Base-by-base conservation (phyloP, 2,797 vertebrate genomes). In the Hydrolagus colliei region DNA sequence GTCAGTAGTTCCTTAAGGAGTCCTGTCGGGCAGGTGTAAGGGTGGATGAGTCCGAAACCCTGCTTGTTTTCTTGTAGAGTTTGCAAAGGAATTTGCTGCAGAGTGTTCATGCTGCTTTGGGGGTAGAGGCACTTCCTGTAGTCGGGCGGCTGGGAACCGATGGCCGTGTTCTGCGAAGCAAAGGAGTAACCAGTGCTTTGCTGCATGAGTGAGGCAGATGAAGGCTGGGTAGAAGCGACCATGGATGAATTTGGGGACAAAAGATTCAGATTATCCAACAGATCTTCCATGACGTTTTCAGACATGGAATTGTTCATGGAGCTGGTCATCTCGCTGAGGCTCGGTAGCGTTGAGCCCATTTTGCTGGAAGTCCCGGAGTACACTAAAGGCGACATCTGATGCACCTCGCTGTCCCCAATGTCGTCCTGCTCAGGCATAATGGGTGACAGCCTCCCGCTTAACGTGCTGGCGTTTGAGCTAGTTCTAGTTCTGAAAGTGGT, bases 1-100 rank as follows among this genome's bases (percentile, higher is more conserved):
- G 97, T 99, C 85, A 99, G 96, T 87, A 99, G 93, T 91, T 99
- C 98, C 90, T 99, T 99, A 90, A 99, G 91, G 68, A 99, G 96
- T 74, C 97, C 98, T 0, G 96, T 95, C 0, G 96, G 92, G 89
- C 97, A 98, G 92, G 88, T 94, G 87, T 96, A 99, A 90, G 95
- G 96, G 86, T 89, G 92, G 91, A 98, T 90, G 0, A 92, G 73
- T 86, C 95, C 94, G 0, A 97, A 99, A 89, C 91, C 89, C 9
- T 96, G 87, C 90, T 99, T 99, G 88, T 86, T 93, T 89, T 99
- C 97, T 86, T 94, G 92, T 88, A 98, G 93, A 0, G 95, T 90
- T 91, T 97, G 97, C 95, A 99, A 93, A 78, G 96, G 91, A 92
- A 98, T 96, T 88, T 96, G 93, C 4, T 96, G 91, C 90, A 98